A percentile compares a stretch with the other conserved stretches of the same genome.
Conservation (phyloP, 2,888 invertebrate genomes). For the Agonopterix arenella region DNA sequence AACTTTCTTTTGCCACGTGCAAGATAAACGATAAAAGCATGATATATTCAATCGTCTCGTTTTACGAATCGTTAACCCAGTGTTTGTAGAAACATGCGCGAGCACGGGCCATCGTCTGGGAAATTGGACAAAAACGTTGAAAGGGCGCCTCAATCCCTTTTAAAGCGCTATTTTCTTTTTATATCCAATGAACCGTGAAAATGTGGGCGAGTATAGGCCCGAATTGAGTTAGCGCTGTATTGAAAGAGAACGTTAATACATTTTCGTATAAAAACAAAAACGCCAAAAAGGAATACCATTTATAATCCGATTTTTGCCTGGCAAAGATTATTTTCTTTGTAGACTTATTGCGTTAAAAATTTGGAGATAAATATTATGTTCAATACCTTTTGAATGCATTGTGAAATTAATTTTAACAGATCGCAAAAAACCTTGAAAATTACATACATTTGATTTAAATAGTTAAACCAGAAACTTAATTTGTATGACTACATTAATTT, state of each 20-base stretch:
- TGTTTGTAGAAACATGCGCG: conserved; percentile 48
- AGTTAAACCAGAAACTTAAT: no score
- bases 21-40: no score
- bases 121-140: conserved; percentile 46
- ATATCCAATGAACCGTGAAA: conserved; percentile 57
- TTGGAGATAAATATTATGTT: no score
- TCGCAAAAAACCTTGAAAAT: no score
- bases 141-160: conserved; percentile 50
- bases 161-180: conserved; percentile 59
- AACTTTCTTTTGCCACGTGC: no score
- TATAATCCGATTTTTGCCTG: conserved; percentile 17
- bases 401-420: no score
- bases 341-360: not conserved
- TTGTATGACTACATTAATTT: no score
- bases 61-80: conserved; percentile 38
- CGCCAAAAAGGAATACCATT: conserved; percentile 13
- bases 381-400: no score
- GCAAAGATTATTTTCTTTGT: conserved; percentile 11
- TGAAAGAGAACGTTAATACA: conserved; percentile 30
- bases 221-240: conserved; percentile 39
- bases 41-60: conserved; percentile 22
- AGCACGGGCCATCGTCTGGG: conserved; percentile 33
- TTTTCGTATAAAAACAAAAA: conserved; percentile 29
- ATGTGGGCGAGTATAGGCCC: conserved; percentile 45
- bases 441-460: no score